Percentiles rank a stretch among this genome's conserved stretches.
Conservation (phyloP, 2,797 vertebrate species). For the Typhlichthys eigenmanni region DNA sequence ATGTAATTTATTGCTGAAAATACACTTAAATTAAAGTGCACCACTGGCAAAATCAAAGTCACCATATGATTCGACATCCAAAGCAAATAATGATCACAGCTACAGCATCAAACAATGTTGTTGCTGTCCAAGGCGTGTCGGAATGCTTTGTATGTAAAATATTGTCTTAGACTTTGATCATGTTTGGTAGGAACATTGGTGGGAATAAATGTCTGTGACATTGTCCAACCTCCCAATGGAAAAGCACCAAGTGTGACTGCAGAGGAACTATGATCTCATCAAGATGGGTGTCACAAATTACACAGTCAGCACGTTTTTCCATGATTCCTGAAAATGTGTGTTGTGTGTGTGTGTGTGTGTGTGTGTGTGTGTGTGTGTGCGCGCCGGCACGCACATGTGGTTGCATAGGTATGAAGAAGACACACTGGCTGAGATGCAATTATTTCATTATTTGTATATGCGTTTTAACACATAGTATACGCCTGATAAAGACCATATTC, state of each 20-base stretch:
- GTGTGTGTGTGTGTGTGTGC: conserved; percentile 5
- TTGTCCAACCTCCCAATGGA: conserved; percentile 2
- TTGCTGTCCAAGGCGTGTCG: conserved; percentile 16
- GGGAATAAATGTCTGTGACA: conserved; percentile 7
- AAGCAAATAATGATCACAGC: conserved; percentile 39
- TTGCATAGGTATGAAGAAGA: background rate
- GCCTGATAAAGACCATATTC: background rate
- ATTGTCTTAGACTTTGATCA: conserved; percentile 62
- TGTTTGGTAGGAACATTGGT: conserved; percentile 22
- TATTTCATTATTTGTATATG: no score
- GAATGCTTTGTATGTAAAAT: conserved; percentile 48
- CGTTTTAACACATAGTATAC: no score
- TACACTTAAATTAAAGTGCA: conserved; percentile 1
- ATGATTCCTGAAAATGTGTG: background rate
- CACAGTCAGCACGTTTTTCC: conserved; percentile 8
- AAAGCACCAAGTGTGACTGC: conserved; percentile 8
- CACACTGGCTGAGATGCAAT: no score
- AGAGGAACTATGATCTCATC: conserved; percentile 25
- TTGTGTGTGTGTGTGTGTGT: background rate
- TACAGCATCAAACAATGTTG: conserved; percentile 38
- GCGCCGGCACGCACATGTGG: conserved; percentile 6
- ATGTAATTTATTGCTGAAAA: conserved; percentile 15
- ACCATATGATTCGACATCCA: conserved; percentile 38
- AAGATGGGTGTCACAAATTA: conserved; percentile 27
- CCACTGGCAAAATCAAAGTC: conserved; percentile 48